Evolutionary conservation across 2,797 vertebrate genomes (phyloP).

Genomic region (Falco peregrinus): DNA sequence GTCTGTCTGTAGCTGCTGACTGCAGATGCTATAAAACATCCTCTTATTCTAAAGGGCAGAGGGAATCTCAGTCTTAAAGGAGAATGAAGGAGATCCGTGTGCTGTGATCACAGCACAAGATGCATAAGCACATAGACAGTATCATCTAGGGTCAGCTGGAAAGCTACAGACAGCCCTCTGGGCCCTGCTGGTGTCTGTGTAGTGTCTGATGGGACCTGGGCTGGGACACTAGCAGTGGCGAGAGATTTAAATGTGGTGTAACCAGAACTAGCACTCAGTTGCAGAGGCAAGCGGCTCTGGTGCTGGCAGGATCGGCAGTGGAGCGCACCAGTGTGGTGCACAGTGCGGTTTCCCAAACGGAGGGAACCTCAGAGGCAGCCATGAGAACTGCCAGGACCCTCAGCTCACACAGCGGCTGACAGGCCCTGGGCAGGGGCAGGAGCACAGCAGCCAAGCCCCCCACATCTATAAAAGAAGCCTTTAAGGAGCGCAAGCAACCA

Average conservation of each 20-base stretch:
- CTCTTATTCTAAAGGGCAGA: neutral
- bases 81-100: neutral
- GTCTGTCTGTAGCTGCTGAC: neutral
- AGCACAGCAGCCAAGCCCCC: neutral
- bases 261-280: neutral
- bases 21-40: neutral
- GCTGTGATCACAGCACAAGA: neutral
- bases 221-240: neutral
- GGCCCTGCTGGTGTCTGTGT: neutral
- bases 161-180: neutral
- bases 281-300: fast-evolving
- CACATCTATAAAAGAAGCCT: neutral
- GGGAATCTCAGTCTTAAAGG: neutral
- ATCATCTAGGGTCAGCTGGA: neutral
- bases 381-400: too few species aligned
- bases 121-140: neutral
- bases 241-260: neutral
- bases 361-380: too few species aligned
- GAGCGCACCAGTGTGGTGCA: neutral
- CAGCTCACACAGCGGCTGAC: neutral
- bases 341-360: neutral
- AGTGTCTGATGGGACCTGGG: neutral
- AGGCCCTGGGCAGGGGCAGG: neutral
- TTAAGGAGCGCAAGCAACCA: neutral
- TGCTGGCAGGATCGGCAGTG: fast-evolving